Evolutionary conservation across 2,797 vertebrate genomes (phyloP).

Genomic region (Borostomias antarcticus): DNA sequence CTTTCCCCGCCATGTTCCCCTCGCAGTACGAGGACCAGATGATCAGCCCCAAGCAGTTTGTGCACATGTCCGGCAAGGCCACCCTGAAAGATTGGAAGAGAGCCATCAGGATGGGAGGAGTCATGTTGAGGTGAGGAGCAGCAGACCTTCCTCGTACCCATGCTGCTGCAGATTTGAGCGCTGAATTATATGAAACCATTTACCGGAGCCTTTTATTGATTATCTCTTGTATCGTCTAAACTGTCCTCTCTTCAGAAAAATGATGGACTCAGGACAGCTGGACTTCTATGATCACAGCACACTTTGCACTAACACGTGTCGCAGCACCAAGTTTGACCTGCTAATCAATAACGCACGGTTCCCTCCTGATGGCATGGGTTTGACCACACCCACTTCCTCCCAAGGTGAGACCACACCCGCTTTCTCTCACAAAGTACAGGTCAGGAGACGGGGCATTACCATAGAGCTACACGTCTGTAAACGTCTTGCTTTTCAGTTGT

Average conservation of each 20-base stretch:
- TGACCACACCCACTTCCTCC: constrained; percentile 83
- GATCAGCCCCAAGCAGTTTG: constrained; percentile 98
- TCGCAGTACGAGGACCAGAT: constrained; percentile 93
- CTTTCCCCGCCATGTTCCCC: neutral
- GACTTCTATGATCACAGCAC: constrained; percentile 98
- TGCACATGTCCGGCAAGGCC: constrained; percentile 96
- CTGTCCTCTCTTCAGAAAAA: constrained; percentile 81
- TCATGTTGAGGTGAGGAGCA: constrained; percentile 92
- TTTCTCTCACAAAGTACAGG: no score
- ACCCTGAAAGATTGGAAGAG: constrained; percentile 99
- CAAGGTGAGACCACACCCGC: constrained; percentile 86
- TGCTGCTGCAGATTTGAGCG: neutral
- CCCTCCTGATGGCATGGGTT: constrained; percentile 87
- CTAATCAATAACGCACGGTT: constrained; percentile 96
- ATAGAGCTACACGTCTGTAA: no score
- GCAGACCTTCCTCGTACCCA: no score
- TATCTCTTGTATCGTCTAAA: neutral
- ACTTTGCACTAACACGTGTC: constrained; percentile 97
- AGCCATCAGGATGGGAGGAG: constrained; percentile 94
- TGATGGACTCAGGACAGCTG: constrained; percentile 98
- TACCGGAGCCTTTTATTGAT: neutral
- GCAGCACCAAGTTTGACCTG: constrained; percentile 98
- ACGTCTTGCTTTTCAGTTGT: no score
- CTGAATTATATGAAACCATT: neutral
- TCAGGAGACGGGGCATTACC: no score